Conservation (phyloP, 2,888 invertebrate genomes). For the Formica aserva region DNA sequence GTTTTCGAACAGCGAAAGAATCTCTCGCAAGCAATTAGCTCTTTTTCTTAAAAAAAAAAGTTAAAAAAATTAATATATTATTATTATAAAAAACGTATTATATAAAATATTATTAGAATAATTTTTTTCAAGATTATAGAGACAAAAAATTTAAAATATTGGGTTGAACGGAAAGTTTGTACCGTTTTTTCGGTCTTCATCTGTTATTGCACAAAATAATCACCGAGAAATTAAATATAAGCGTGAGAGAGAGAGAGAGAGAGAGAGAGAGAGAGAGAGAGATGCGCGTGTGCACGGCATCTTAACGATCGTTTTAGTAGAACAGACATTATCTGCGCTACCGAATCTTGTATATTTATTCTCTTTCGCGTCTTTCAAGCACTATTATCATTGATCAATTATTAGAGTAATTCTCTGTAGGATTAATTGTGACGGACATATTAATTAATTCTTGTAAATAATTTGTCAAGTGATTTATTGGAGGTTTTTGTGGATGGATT, state of each 20-base stretch:
- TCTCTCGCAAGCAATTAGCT: neutral
- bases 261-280: too few species aligned
- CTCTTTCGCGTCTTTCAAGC: conserved; percentile 47
- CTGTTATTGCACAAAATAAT: neutral
- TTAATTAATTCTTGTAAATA: conserved; percentile 77
- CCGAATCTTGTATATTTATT: conserved; percentile 68
- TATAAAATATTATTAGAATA: neutral
- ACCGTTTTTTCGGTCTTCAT: too few species aligned
- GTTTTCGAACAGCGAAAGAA: neutral
- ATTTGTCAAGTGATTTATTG: conserved; percentile 75
- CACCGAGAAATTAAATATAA: neutral
- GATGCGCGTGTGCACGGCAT: neutral
- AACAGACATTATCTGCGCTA: neutral
- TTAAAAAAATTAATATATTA: conserved; percentile 29
- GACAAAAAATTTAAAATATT: neutral
- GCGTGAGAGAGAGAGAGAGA: neutral
- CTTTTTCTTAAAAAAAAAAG: neutral
- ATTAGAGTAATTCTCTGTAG: conserved; percentile 49
- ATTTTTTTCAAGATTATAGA: neutral
- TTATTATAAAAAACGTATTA: neutral
- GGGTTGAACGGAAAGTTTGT: too few species aligned
- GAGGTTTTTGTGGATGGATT: conserved; percentile 77
- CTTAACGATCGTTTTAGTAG: conserved; percentile 20
- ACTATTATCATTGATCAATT: conserved; percentile 37
- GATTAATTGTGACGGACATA: conserved; percentile 58